These are phyloP conservation scores for Phortica variegata DNA, from an alignment of 1,140 invertebrate genomes.

Conservation along the genomic window DNA sequence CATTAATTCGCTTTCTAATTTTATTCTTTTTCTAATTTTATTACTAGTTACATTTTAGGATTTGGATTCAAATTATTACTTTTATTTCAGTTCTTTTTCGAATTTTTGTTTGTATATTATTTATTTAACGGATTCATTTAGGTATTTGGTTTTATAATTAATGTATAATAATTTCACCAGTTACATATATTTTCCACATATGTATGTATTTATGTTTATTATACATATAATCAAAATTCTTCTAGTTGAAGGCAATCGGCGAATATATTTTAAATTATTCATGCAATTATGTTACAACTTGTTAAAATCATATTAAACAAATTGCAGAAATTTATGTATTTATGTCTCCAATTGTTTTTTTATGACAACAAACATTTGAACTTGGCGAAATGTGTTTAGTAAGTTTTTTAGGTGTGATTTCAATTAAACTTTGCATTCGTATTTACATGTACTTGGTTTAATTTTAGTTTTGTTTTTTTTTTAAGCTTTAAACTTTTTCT, in stretches of 20 bases:
- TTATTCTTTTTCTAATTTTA: neutral
- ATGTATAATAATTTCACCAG: neutral
- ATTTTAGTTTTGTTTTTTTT: too few relatives aligned
- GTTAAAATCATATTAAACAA: too few relatives aligned
- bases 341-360: too few relatives aligned
- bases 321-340: too few relatives aligned
- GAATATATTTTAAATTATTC: slow-evolving; percentile 57
- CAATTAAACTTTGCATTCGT: too few relatives aligned
- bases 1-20: neutral
- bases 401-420: too few relatives aligned
- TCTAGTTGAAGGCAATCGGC: slow-evolving; percentile 58
- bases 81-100: slow-evolving; percentile 21
- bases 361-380: too few relatives aligned
- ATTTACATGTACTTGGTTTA: too few relatives aligned
- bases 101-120: slow-evolving; percentile 33
- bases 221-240: slow-evolving; percentile 56
- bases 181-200: neutral
- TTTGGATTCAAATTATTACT: slow-evolving; percentile 9
- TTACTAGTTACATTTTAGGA: neutral
- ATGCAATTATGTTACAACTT: slow-evolving; percentile 56
- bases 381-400: too few relatives aligned
- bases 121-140: neutral
- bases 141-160: neutral
- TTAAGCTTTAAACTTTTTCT: too few relatives aligned
- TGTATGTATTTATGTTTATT: too few relatives aligned